Evolutionary conservation across 1,140 invertebrate species (phyloP).

Genomic region (Bombus difficillimus): DNA sequence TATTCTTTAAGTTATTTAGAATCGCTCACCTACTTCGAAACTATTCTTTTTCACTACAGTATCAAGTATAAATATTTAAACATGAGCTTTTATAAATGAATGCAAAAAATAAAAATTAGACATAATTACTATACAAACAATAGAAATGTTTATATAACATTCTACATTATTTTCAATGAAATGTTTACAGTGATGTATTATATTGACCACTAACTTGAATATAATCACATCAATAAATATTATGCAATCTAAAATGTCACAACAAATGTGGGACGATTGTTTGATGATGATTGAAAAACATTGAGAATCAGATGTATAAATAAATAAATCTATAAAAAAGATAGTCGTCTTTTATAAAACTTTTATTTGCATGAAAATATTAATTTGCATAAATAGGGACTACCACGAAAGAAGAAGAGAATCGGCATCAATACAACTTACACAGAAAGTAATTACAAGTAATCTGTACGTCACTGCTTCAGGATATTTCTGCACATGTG

Average conservation of each 20-base stretch:
- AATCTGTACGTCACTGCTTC: conserved; percentile 5
- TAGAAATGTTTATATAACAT: not conserved
- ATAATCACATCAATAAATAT: not conserved
- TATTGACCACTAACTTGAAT: not conserved
- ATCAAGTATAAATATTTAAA: not conserved
- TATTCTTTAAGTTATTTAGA: not conserved
- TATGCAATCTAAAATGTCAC: not conserved
- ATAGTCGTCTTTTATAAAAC: not conserved
- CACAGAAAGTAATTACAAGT: not conserved
- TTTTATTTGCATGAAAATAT: not conserved
- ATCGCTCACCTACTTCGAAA: no score
- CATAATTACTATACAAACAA: not conserved
- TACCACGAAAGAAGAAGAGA: no score
- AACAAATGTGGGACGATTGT: not conserved
- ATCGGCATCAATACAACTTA: not conserved
- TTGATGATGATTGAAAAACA: not conserved
- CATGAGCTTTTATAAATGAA: not conserved
- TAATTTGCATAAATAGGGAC: not conserved
- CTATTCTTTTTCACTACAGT: not conserved
- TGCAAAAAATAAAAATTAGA: not conserved
- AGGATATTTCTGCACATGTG: conserved; percentile 43
- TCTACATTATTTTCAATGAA: not conserved
- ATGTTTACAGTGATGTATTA: no score
- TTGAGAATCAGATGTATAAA: not conserved
- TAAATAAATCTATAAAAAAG: not conserved